Evolutionary conservation across 2,113 vertebrate species (phyloP).

Genomic region (Rhineura floridana): DNA sequence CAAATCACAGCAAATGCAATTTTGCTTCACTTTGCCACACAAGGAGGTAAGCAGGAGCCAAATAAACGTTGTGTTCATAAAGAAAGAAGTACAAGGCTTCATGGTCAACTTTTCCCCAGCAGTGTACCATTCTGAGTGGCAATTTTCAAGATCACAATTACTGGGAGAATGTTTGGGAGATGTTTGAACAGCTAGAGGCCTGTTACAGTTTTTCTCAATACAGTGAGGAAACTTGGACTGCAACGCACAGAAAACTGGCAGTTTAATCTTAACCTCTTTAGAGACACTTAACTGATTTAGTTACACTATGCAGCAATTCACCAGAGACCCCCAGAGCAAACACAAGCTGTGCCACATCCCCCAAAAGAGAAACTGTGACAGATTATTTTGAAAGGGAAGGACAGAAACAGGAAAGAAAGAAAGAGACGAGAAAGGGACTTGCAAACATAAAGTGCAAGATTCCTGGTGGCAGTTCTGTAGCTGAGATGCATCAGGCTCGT

Average conservation of each 20-base stretch:
- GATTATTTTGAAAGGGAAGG: slow-evolving; percentile 32
- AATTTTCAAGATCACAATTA: slow-evolving; percentile 41
- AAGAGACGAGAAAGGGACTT: neutral
- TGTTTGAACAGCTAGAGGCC: slow-evolving; percentile 6
- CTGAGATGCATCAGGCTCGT: slow-evolving; percentile 8
- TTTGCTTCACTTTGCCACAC: slow-evolving; percentile 32
- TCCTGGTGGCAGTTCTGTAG: slow-evolving; percentile 30
- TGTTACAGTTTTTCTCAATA: slow-evolving; percentile 25
- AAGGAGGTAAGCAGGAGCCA: slow-evolving; percentile 13
- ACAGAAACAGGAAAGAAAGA: slow-evolving; percentile 11
- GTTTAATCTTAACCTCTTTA: slow-evolving; percentile 48
- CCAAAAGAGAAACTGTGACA: slow-evolving; percentile 48
- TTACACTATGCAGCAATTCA: slow-evolving; percentile 34
- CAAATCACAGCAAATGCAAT: slow-evolving; percentile 23
- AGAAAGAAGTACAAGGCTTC: slow-evolving; percentile 26
- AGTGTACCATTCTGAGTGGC: slow-evolving; percentile 15
- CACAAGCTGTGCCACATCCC: slow-evolving; percentile 44
- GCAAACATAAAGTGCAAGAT: neutral
- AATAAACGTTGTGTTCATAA: slow-evolving; percentile 22
- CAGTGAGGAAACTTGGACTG: slow-evolving; percentile 4
- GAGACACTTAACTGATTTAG: slow-evolving; percentile 48
- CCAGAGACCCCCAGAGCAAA: slow-evolving; percentile 43
- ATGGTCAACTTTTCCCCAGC: neutral
- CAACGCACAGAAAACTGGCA: slow-evolving; percentile 34
- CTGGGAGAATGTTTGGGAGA: slow-evolving; percentile 9